Evolutionary conservation across 2,888 invertebrate genomes (phyloP), one percentile per base, ranked within the genome.

Genomic region (Sarcophaga carnaria): DNA sequence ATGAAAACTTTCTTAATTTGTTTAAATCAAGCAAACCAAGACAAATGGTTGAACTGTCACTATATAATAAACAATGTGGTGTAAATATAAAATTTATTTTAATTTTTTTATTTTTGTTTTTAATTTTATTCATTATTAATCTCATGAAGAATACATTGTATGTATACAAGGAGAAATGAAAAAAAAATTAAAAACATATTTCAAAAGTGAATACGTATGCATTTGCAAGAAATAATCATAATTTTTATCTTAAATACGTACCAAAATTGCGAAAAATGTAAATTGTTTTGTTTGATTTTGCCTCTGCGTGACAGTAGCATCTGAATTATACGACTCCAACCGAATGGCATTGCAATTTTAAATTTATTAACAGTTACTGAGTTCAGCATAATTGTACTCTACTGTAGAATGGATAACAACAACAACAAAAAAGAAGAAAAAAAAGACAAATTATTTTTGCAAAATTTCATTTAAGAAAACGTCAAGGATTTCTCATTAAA

Each of bases 1-100:
- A 45, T n/a, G 25, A 17, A 63, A 70, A 63, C 62, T 75, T 79
- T 27, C 47, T 70, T 70, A 70, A 79, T 63, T 64, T 27, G 8
- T 60, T n/a, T 59, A 8, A 37, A 59, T 20, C 22, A 60, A 37
- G 12, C 14, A 69, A 47, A 4, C 69, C 1, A 47, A 47, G 45
- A 10, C 10, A 49, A 69, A 69, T 47, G n/a, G n/a, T 54, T 54
- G n/a, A n/a, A 54, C 49, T 11, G 49, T 0, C 49, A 49, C 8
- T 49, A 11, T n/a, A 54, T 11, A 25, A 25, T 71, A 25, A 49
- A 71, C 54, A 71, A 54, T 71, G 27, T 71, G 12, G 2, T 71
- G 54, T n/a, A 59, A 54, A 59, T 54, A 10, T 71, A 2, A 8
- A 49, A 49, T 49, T 2, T 49, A 49, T 49, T 49, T 49, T 3